phyloP scores from a whole-genome alignment of 2,797 vertebrate genomes.

The Phalloptychus januarius region DNA sequence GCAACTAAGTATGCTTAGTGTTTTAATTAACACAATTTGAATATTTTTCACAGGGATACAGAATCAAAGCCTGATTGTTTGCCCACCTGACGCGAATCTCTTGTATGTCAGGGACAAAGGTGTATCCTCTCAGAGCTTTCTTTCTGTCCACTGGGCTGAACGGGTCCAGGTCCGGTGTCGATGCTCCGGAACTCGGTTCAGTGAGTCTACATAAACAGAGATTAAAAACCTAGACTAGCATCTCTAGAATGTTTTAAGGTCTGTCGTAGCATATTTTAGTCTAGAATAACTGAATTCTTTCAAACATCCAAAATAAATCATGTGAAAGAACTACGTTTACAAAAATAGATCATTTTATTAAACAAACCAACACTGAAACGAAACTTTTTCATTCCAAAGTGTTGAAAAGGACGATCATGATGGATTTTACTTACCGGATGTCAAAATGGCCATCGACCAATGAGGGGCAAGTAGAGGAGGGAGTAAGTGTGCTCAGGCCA shows the following conservation, averaged over 20 bases:
- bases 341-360: neutral
- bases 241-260: neutral
- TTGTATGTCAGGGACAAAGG: slow-evolving; percentile 95
- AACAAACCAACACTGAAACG: neutral
- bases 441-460: slow-evolving; percentile 91
- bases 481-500: slow-evolving; percentile 89
- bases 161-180: slow-evolving; percentile 90
- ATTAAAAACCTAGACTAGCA: neutral
- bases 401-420: neutral
- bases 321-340: neutral
- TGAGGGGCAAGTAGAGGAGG: slow-evolving; percentile 96
- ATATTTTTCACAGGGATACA: slow-evolving; percentile 4
- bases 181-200: slow-evolving; percentile 85
- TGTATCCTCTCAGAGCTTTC: slow-evolving; percentile 83
- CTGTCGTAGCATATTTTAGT: neutral
- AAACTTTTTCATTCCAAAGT: neutral
- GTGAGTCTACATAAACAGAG: slow-evolving; percentile 79
- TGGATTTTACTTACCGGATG: slow-evolving; percentile 59
- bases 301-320: neutral
- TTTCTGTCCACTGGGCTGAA: slow-evolving; percentile 86
- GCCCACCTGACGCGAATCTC: slow-evolving; percentile 96
- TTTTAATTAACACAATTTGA: neutral
- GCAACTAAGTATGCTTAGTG: neutral
- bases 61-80: neutral
- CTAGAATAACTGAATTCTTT: neutral